phyloP scores from a whole-genome alignment of 2,888 invertebrate species.

The Silvanus unidentatus region DNA sequence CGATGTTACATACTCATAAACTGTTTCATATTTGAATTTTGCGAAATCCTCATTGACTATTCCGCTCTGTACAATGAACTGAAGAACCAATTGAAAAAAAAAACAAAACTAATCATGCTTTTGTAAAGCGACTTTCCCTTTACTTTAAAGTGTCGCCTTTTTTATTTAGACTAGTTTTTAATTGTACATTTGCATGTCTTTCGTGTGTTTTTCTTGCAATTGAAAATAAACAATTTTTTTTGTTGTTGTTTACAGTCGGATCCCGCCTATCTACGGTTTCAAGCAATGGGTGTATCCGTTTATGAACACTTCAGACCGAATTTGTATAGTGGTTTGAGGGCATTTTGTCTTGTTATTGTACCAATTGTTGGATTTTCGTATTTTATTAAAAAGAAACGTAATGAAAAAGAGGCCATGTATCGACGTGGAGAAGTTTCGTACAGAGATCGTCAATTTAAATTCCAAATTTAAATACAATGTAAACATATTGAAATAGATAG shows the following conservation, averaged over 20 bases:
- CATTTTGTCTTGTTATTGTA: neutral
- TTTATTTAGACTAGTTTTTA: too few species aligned
- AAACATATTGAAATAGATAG: neutral
- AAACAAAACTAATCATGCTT: too few species aligned
- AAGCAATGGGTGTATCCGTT: neutral
- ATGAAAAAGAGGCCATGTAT: neutral
- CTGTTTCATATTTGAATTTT: too few species aligned
- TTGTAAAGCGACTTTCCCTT: too few species aligned
- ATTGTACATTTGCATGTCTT: too few species aligned
- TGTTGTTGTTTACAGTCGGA: neutral
- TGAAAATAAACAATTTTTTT: neutral
- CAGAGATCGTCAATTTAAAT: neutral
- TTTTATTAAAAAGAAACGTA: neutral
- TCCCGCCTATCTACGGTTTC: neutral
- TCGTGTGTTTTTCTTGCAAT: neutral
- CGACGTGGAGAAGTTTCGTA: neutral
- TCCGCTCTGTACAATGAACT: too few species aligned
- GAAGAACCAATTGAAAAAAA: too few species aligned
- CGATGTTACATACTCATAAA: too few species aligned
- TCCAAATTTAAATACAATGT: slow-evolving; percentile 1
- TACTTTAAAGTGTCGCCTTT: too few species aligned
- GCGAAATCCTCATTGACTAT: too few species aligned
- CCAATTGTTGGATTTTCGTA: neutral
- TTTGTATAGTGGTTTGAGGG: neutral
- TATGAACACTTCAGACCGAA: neutral